Percentiles rank a stretch among this genome's conserved stretches.
These are phyloP conservation scores for Nothocercus nigrocapillus DNA, from an alignment of 2,113 vertebrate species.

Conservation along the genomic window DNA sequence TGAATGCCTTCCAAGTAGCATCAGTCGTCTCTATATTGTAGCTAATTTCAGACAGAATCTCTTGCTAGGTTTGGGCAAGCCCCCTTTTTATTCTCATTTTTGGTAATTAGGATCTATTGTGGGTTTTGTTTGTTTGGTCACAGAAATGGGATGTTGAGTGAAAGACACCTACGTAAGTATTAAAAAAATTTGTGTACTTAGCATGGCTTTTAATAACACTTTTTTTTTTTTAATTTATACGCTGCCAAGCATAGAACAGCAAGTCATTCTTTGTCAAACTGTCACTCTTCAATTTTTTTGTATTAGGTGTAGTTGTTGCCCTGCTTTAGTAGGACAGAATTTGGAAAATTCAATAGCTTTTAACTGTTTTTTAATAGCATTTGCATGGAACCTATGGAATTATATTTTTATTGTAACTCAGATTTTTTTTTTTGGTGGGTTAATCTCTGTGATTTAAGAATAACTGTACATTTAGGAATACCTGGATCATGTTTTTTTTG, in stretches of 20 bases:
- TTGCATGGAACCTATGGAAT: not conserved
- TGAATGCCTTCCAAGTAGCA: not conserved
- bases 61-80: not conserved
- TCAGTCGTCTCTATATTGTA: not conserved
- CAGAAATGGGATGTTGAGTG: not conserved
- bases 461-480: not conserved
- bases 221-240: not conserved
- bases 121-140: not conserved
- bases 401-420: not conserved
- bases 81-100: not conserved
- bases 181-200: not conserved
- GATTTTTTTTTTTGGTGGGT: not conserved
- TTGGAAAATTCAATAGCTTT: not conserved
- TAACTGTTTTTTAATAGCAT: not conserved
- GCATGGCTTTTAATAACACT: not conserved
- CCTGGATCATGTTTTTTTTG: not conserved
- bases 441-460: not conserved
- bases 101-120: not conserved
- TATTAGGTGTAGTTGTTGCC: not conserved
- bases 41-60: not conserved
- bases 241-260: not conserved
- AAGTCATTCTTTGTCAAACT: not conserved
- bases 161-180: not conserved
- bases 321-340: not conserved
- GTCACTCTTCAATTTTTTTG: not conserved